Evolutionary conservation across 2,113 vertebrate species (phyloP).

Genomic region (Labeo rohita): DNA sequence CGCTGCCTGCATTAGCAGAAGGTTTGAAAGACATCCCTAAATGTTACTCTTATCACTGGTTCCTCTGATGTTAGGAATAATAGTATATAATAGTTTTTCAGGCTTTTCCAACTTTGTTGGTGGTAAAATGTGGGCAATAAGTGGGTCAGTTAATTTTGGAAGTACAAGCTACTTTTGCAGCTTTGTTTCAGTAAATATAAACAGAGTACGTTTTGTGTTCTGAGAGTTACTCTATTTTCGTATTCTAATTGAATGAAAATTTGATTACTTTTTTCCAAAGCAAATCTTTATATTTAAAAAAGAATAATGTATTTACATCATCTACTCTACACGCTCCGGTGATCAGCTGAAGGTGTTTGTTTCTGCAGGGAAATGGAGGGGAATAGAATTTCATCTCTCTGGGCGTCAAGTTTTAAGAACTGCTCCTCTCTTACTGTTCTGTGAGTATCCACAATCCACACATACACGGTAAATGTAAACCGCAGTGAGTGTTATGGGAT

Average conservation of each 20-base stretch:
- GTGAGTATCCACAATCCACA: slow-evolving; percentile 60
- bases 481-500: background rate
- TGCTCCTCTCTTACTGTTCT: slow-evolving; percentile 67
- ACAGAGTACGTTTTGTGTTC: background rate
- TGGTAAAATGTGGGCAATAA: background rate
- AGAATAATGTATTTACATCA: background rate
- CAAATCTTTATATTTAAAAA: background rate
- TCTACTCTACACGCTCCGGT: background rate
- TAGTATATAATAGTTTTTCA: background rate
- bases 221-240: background rate
- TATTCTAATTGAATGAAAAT: background rate
- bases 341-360: background rate
- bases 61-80: background rate
- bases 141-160: background rate
- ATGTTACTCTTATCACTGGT: background rate
- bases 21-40: background rate
- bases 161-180: background rate
- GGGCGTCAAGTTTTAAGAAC: slow-evolving; percentile 60
- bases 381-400: slow-evolving; percentile 62
- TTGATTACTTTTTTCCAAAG: background rate
- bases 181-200: background rate
- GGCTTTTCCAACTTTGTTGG: background rate
- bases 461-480: background rate
- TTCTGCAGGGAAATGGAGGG: slow-evolving; percentile 72
- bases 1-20: background rate